A percentile compares a stretch with the other conserved stretches of the same genome.
These are phyloP conservation scores for Dromas ardeola DNA, from an alignment of 2,113 vertebrate species.

Conservation along the genomic window DNA sequence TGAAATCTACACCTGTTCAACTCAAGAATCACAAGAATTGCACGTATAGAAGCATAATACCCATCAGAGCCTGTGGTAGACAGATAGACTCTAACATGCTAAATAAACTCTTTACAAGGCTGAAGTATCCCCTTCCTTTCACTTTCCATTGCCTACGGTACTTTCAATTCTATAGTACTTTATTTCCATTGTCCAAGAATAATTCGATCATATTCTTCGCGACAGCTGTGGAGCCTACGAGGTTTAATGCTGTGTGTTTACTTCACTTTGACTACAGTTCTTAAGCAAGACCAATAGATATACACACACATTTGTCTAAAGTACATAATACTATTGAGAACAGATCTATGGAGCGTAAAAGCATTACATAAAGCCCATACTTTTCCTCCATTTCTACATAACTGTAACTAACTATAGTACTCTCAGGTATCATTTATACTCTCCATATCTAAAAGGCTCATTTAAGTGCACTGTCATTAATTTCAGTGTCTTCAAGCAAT, in stretches of 20 bases:
- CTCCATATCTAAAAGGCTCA: neutral
- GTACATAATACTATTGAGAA: neutral
- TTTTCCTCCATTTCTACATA: neutral
- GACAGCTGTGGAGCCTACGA: neutral
- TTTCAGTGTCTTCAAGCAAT: neutral
- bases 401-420: neutral
- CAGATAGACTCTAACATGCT: neutral
- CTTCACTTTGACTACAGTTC: neutral
- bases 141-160: neutral
- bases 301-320: neutral
- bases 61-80: neutral
- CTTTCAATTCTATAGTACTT: too few species aligned
- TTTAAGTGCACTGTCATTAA: neutral
- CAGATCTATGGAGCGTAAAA: neutral
- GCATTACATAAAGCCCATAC: neutral
- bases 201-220: neutral
- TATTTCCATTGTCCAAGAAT: neutral
- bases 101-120: neutral
- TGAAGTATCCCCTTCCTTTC: neutral
- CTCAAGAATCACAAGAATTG: neutral
- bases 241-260: neutral
- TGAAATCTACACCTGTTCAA: neutral
- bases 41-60: neutral
- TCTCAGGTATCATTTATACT: neutral
- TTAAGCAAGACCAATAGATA: neutral